Percentiles rank a stretch among this genome's conserved stretches.
Evolutionary conservation across 2,888 invertebrate species (phyloP).

Genomic region (Philaethria dido): DNA sequence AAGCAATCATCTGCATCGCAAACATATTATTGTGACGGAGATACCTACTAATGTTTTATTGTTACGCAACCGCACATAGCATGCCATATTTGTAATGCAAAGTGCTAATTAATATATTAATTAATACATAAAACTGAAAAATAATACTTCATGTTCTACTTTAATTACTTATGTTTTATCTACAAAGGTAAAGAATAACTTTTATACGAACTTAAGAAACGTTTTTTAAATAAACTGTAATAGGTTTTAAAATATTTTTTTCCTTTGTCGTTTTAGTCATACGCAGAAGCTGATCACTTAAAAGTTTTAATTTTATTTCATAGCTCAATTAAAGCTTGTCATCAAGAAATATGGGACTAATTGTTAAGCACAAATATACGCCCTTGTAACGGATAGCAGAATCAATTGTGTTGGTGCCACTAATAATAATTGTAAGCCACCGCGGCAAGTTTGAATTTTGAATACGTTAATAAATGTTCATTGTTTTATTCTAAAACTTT

Average conservation of each 20-base stretch:
- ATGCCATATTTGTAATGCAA: neutral
- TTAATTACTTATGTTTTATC: neutral
- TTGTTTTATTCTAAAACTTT: constrained; percentile 18
- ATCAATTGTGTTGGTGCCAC: constrained; percentile 39
- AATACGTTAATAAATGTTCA: constrained; percentile 13
- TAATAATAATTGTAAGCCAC: constrained; percentile 28
- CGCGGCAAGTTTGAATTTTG: constrained; percentile 9
- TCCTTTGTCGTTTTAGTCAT: no score
- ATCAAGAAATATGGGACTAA: constrained; percentile 32
- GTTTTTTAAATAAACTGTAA: no score
- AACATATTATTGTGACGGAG: constrained; percentile 21
- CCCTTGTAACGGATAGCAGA: constrained; percentile 44
- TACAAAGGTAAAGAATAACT: no score
- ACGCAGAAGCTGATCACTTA: neutral
- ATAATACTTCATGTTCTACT: neutral
- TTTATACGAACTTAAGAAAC: no score
- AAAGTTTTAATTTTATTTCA: constrained; percentile 11
- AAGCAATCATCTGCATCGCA: constrained; percentile 24
- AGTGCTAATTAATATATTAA: neutral
- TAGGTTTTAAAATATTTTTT: no score
- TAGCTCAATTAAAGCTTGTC: constrained; percentile 28
- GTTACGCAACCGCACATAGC: constrained; percentile 4
- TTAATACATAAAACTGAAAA: neutral
- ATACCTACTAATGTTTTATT: constrained; percentile 6
- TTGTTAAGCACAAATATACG: constrained; percentile 40